A percentile compares a stretch with the other conserved stretches of the same genome.
Evolutionary conservation across 2,113 vertebrate species (phyloP).

Genomic region (Nesoenas mayeri): DNA sequence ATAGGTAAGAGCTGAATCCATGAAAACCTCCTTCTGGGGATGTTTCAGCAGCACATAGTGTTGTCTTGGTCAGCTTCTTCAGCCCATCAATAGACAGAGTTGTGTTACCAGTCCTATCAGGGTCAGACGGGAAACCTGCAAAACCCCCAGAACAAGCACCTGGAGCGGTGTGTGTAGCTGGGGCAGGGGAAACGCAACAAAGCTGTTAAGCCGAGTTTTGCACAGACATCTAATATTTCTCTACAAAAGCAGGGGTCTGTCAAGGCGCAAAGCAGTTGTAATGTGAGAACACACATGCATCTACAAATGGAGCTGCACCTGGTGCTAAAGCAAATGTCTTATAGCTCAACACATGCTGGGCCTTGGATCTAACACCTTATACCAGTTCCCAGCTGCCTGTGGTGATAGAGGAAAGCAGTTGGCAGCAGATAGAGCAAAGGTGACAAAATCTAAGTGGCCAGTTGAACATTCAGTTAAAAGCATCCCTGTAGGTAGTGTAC

Average conservation of each 20-base stretch:
- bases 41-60: accelerated
- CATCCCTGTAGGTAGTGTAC: background rate
- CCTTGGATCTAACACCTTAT: background rate
- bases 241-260: background rate
- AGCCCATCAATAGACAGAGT: background rate
- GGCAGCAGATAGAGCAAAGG: background rate
- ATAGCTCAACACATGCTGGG: background rate
- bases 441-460: background rate
- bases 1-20: background rate
- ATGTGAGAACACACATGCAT: background rate
- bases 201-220: background rate
- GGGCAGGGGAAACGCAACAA: background rate
- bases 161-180: background rate
- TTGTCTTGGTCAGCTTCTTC: background rate
- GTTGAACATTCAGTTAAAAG: background rate
- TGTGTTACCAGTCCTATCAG: background rate
- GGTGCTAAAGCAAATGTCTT: background rate
- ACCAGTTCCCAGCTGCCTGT: background rate
- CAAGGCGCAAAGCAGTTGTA: background rate
- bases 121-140: background rate
- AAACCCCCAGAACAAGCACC: background rate
- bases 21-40: background rate
- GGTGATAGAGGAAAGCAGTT: background rate
- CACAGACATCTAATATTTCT: background rate
- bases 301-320: background rate